Base-by-base conservation (phyloP, 2,888 invertebrate species). In the Dasypogon diadema region DNA sequence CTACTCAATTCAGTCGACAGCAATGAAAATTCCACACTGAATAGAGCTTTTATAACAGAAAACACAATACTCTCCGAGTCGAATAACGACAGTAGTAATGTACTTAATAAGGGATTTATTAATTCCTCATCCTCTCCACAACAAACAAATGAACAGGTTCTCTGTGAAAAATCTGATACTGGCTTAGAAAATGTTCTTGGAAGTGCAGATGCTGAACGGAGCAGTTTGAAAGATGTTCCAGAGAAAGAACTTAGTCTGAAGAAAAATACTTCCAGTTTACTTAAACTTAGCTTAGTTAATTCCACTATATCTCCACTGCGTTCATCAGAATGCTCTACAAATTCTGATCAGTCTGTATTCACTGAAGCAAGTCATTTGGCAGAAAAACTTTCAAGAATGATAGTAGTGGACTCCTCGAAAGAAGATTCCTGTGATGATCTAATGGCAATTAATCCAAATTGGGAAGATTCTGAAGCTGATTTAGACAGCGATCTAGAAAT, bases 241-340 rank as follows among this genome's bases (percentile, higher is more conserved):
- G 54, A 63, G 37, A 34, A 30, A n/a, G 0, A 16, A 16, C 10
- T 2, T 22, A 10, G 22, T n/a, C 21, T 5, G 5, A 56, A 37
- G 24, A 58, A 58, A 24, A 18, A 48, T 21, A 24, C 1, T 5
- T 5, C 8, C 3, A 63, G 56, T 18, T 60, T 82, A 2, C 77
- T 83, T 0, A 82, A 81, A 74, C 16, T 82, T 1, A 83, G 81
- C 58, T 74, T 82, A 16, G 79, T 81, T 0, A 82, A 82, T 78
- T 10, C 6, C 8, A 65, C 16, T 81, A 81, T 0, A 77, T 82
- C 0, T 72, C 79, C 16, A 80, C 78, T 75, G 80, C 82, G 0
- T 81, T 82, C 0, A n/a, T 79, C 16, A 30, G 55, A 77, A 14
- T 8, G n/a, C 1, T 54, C 70, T 18, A 21, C 10, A 12, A 54